Percentiles rank a stretch among this genome's conserved stretches.
phyloP scores from a whole-genome alignment of 1,140 invertebrate genomes.

The Stenopsyche tienmushanensis region DNA sequence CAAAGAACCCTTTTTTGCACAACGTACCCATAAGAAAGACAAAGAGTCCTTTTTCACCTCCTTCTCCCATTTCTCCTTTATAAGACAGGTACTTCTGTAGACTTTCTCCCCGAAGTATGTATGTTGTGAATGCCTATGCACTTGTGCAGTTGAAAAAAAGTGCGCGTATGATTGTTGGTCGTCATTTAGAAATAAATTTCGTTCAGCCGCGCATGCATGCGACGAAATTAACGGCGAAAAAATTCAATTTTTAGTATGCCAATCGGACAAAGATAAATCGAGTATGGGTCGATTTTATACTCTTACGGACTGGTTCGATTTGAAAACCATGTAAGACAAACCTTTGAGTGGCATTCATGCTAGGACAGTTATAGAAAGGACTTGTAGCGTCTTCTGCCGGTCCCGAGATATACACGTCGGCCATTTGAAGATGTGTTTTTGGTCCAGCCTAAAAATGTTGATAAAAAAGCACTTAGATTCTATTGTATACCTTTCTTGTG shows the following conservation, averaged over 20 bases:
- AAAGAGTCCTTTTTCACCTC: slow-evolving; percentile 41
- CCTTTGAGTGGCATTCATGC: slow-evolving; percentile 5
- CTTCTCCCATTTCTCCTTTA: slow-evolving; percentile 36
- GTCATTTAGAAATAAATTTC: too few species aligned
- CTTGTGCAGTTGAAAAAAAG: slow-evolving; percentile 37
- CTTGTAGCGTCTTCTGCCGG: background rate
- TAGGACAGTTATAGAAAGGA: background rate
- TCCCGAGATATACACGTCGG: background rate
- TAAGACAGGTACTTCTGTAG: slow-evolving; percentile 38
- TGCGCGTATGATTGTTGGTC: slow-evolving; percentile 38
- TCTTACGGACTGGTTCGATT: background rate
- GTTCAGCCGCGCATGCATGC: too few species aligned
- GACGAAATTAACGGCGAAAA: too few species aligned
- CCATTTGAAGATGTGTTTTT: background rate
- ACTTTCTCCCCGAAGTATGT: slow-evolving; percentile 38
- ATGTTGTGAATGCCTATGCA: slow-evolving; percentile 36
- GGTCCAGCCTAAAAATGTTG: slow-evolving; percentile 1
- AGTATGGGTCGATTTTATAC: too few species aligned
- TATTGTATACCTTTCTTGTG: background rate
- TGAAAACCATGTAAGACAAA: slow-evolving; percentile 3
- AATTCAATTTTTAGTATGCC: too few species aligned
- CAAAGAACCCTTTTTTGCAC: slow-evolving; percentile 41
- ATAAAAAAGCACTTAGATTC: background rate
- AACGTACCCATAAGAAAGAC: slow-evolving; percentile 39
- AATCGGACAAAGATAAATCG: background rate